These are phyloP conservation scores for Sturnus vulgaris DNA, from an alignment of 2,113 vertebrate genomes.

Conservation along the genomic window DNA sequence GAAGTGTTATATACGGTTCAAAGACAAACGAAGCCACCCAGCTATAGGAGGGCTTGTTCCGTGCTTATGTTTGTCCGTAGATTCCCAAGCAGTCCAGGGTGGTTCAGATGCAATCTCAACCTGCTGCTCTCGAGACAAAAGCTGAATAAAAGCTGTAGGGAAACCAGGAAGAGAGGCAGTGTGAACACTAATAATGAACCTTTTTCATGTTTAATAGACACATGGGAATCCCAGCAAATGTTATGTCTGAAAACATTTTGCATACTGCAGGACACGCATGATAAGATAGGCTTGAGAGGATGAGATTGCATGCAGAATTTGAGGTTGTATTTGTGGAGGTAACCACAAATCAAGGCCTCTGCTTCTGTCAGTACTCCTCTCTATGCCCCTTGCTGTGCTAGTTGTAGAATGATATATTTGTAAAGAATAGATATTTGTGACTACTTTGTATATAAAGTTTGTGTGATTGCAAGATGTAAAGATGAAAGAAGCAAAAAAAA, in stretches of 20 bases:
- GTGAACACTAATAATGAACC: neutral
- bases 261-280: neutral
- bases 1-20: neutral
- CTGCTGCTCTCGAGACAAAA: neutral
- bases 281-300: neutral
- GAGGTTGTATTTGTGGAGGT: neutral
- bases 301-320: neutral
- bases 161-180: neutral
- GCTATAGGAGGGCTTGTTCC: neutral
- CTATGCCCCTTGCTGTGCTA: accelerated
- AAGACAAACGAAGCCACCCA: neutral
- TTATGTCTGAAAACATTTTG: neutral
- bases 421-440: neutral
- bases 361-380: neutral
- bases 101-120: neutral
- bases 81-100: accelerated
- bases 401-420: neutral
- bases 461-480: neutral
- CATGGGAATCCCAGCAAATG: neutral
- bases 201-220: neutral
- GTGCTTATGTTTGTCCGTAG: neutral
- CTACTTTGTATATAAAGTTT: neutral
- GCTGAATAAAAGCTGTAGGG: neutral
- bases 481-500: neutral
- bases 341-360: neutral